These are phyloP conservation scores for Pelecanus crispus DNA, from an alignment of 2,113 vertebrate genomes.

Conservation along the genomic window DNA sequence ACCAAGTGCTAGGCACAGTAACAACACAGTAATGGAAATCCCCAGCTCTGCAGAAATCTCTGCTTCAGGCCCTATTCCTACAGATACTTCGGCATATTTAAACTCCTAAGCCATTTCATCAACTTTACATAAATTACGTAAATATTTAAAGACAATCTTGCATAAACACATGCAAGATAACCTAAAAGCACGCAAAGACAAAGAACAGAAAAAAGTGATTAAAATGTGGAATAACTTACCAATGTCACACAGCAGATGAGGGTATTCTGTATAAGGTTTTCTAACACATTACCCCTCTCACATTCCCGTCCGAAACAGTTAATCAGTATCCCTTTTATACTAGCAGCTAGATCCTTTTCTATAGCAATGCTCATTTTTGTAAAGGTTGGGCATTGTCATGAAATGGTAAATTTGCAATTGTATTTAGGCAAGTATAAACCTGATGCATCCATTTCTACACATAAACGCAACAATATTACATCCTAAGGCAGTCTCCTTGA, in stretches of 20 bases:
- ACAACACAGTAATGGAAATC: neutral
- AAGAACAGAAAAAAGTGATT: neutral
- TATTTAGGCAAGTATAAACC: neutral
- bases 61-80: neutral
- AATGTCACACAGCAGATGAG: neutral
- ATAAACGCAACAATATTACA: neutral
- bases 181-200: neutral
- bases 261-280: neutral
- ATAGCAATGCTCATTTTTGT: fast-evolving
- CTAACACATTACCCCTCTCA: neutral
- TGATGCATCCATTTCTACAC: neutral
- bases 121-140: neutral
- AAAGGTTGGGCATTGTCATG: neutral
- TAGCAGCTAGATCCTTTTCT: neutral
- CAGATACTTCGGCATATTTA: neutral
- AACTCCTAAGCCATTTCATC: neutral
- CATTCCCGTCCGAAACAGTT: neutral
- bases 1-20: neutral
- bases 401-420: neutral
- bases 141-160: neutral
- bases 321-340: neutral
- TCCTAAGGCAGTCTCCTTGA: neutral
- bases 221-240: neutral
- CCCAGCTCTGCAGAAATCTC: neutral
- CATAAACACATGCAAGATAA: neutral